These are phyloP conservation scores for Drosophila hamatofila DNA, from an alignment of 2,888 invertebrate species.

Conservation along the genomic window DNA sequence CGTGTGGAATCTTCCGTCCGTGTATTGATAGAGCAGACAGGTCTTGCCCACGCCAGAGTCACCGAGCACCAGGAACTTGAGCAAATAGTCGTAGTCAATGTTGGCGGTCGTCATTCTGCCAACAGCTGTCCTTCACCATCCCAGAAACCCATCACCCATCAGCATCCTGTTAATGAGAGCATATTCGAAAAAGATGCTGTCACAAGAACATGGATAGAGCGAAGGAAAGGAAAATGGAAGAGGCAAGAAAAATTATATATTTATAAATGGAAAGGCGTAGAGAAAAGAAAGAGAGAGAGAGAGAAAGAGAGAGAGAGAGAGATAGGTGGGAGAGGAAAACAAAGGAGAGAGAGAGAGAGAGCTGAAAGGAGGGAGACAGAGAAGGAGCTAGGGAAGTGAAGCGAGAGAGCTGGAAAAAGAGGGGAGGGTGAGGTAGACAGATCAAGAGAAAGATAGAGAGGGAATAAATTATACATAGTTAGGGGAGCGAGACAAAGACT, in stretches of 20 bases:
- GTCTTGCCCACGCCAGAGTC: conserved; percentile 99
- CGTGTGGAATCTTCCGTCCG: conserved; percentile 95
- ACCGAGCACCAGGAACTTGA: conserved; percentile 94
- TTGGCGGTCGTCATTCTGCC: conserved; percentile 68
- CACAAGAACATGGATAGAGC: conserved; percentile 9
- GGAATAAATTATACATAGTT: neutral
- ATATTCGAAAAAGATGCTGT: conserved; percentile 10
- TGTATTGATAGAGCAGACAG: conserved; percentile 97
- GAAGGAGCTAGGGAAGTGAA: too few species aligned
- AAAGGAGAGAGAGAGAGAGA: neutral
- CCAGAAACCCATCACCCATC: conserved; percentile 10
- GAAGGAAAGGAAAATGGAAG: neutral
- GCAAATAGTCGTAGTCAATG: conserved; percentile 85
- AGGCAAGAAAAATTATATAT: neutral
- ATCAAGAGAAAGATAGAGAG: neutral
- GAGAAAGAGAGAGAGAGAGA: neutral
- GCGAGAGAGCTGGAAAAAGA: neutral
- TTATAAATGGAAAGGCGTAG: neutral
- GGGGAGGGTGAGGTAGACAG: neutral
- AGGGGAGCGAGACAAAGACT: neutral
- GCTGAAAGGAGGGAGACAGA: too few species aligned
- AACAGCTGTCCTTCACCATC: conserved; percentile 20
- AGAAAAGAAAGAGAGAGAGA: neutral
- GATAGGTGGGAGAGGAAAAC: neutral
- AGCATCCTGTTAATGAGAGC: conserved; percentile 23